Evolutionary conservation across 1,140 invertebrate genomes (phyloP).

Genomic region (Archegozetes longisetosus): DNA sequence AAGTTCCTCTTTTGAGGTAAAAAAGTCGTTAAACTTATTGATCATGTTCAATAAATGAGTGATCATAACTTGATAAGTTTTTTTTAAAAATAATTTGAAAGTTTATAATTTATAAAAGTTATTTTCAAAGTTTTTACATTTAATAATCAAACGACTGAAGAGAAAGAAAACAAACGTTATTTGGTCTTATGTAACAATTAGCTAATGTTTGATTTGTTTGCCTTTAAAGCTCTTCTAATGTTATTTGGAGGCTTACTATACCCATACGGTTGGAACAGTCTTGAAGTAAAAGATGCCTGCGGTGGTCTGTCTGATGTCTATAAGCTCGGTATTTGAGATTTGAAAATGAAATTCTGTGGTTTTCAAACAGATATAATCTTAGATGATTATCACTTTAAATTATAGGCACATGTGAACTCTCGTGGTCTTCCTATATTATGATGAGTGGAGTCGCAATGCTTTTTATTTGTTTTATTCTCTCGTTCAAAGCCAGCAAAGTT

Average conservation of each 20-base stretch:
- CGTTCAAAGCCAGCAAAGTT: background rate
- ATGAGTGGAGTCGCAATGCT: background rate
- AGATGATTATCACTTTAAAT: background rate
- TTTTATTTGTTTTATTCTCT: background rate
- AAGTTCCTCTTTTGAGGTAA: too few species aligned
- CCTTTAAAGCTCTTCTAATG: constrained; percentile 41
- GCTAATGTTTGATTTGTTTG: too few species aligned
- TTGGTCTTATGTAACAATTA: too few species aligned
- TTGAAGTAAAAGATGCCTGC: constrained; percentile 46
- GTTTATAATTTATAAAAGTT: too few species aligned
- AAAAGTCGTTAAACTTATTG: too few species aligned
- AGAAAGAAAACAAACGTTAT: too few species aligned
- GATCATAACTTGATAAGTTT: too few species aligned
- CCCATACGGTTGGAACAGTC: constrained; percentile 48
- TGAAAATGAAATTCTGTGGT: background rate
- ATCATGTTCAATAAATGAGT: too few species aligned
- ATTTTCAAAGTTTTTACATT: too few species aligned
- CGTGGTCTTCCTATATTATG: background rate
- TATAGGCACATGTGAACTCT: constrained; percentile 1
- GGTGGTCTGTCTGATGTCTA: constrained; percentile 39
- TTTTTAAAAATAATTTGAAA: too few species aligned
- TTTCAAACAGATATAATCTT: too few species aligned
- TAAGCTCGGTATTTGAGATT: constrained; percentile 40
- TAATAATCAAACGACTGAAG: too few species aligned
- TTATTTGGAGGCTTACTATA: constrained; percentile 42